Evolutionary conservation across 1,140 invertebrate genomes (phyloP), one percentile per base, ranked within the genome.

Genomic region (Aradophagus sp.): DNA sequence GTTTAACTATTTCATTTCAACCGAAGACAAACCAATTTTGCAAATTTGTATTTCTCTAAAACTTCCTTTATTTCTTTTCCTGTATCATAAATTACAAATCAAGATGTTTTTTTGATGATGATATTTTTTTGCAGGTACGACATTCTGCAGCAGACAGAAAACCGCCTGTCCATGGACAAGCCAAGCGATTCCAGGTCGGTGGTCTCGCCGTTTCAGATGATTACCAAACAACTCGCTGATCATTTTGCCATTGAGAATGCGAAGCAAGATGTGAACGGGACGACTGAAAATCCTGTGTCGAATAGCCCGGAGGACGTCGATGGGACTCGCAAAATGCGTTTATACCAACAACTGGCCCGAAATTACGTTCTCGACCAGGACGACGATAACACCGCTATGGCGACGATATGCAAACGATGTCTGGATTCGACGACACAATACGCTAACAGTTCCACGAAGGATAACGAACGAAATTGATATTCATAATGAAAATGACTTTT

Each of bases 171-270:
- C 0, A 71, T 77, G 1, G 77, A 83, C 4, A 72, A 45, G 0
- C 52, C 77, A 5, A 35, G 78, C 8, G 70, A 76, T 23, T 55
- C 74, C 5, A 39, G 80, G 7, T 78, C 79, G 26, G 65, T 77
- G 5, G 70, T 77, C 34, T 53, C 76, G 2, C 82, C 82, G 0
- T 78, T 84, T 2, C 73, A 82, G 7, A 67, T 66, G 10, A 77
- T 84, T 6, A 58, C 80, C 0, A 82, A 84, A 35, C 77, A 83
- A n/a, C 17, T 84, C 8, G 65, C 56, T 1, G 78, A 79, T 74
- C 76, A 81, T 36, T 77, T 76, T 1, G 50, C 67, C 0, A 69
- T 79, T 8, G 76, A 81, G 17, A 59, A 76, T 4, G 65, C 75
- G 0, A 80, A 77, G 26, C 42, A 44, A 5, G 44, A 32, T 4